phyloP scores from a whole-genome alignment of 2,113 vertebrate genomes.

The Dendrocopos noguchii region DNA sequence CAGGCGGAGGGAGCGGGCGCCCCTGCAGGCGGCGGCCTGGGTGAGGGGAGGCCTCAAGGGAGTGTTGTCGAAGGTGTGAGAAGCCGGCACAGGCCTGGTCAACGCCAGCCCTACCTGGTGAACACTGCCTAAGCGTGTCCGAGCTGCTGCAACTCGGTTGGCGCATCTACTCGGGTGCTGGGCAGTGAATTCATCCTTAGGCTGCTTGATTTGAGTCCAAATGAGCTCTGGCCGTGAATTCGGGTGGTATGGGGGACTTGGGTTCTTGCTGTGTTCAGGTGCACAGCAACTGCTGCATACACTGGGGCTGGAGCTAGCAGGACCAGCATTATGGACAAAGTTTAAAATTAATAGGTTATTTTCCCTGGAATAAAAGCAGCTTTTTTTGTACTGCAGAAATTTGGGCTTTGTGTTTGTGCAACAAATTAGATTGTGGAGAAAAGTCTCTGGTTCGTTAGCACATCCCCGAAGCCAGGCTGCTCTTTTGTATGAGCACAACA shows the following conservation, averaged over 20 bases:
- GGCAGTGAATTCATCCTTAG: too few species aligned
- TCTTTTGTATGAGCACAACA: background rate
- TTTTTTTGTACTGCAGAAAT: background rate
- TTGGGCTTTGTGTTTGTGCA: background rate
- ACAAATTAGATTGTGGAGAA: background rate
- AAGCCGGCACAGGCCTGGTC: background rate
- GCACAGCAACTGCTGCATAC: background rate
- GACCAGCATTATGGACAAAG: background rate
- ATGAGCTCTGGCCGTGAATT: background rate
- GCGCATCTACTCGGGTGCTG: accelerated
- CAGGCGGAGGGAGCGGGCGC: background rate
- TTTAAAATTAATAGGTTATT: background rate
- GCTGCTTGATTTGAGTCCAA: background rate
- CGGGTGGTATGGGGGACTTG: accelerated
- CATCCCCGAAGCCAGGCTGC: background rate
- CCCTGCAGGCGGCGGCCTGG: background rate
- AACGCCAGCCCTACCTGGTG: background rate
- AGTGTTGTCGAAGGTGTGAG: background rate
- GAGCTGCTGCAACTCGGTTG: too few species aligned
- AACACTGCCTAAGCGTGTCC: background rate
- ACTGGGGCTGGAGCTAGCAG: background rate
- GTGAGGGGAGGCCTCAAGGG: background rate
- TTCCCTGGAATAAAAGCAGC: background rate
- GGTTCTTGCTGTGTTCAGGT: background rate
- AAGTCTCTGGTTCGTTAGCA: background rate